phyloP scores from a whole-genome alignment of 2,113 vertebrate genomes.

The Scomber colias region DNA sequence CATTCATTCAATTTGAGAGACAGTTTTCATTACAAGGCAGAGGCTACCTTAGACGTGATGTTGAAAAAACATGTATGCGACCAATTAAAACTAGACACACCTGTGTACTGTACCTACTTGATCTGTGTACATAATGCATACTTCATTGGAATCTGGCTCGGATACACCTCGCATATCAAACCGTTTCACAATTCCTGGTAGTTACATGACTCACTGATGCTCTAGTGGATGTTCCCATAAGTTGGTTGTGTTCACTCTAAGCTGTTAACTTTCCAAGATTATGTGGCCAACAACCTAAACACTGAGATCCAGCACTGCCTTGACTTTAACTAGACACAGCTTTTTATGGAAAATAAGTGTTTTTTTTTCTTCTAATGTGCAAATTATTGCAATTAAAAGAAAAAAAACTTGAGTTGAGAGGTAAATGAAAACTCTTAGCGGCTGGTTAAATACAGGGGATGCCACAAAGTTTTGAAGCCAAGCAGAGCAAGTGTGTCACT shows the following conservation, averaged over 20 bases:
- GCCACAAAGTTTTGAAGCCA: conserved; percentile 71
- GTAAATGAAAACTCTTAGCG: conserved; percentile 45
- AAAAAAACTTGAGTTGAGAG: background rate
- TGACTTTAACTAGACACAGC: background rate
- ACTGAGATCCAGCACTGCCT: conserved; percentile 31
- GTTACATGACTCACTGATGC: conserved; percentile 60
- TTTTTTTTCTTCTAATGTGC: background rate
- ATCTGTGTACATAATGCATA: conserved; percentile 63
- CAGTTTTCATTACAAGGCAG: conserved; percentile 54
- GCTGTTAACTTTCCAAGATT: conserved; percentile 61
- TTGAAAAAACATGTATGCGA: conserved; percentile 21
- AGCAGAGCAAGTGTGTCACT: conserved; percentile 75
- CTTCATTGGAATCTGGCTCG: conserved; percentile 33
- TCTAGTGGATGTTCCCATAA: conserved; percentile 50
- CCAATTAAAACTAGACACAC: conserved; percentile 58
- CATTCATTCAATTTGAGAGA: conserved; percentile 47
- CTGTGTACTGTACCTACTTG: conserved; percentile 36
- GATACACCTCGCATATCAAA: conserved; percentile 57
- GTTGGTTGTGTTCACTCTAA: conserved; percentile 48
- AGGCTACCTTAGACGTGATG: conserved; percentile 36
- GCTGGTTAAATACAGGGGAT: conserved; percentile 74
- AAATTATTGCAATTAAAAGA: background rate
- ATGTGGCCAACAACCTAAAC: conserved; percentile 58
- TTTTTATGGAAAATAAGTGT: conserved; percentile 32
- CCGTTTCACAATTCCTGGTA: conserved; percentile 71